phyloP scores from a whole-genome alignment of 2,113 vertebrate genomes.

The Mus pahari region DNA sequence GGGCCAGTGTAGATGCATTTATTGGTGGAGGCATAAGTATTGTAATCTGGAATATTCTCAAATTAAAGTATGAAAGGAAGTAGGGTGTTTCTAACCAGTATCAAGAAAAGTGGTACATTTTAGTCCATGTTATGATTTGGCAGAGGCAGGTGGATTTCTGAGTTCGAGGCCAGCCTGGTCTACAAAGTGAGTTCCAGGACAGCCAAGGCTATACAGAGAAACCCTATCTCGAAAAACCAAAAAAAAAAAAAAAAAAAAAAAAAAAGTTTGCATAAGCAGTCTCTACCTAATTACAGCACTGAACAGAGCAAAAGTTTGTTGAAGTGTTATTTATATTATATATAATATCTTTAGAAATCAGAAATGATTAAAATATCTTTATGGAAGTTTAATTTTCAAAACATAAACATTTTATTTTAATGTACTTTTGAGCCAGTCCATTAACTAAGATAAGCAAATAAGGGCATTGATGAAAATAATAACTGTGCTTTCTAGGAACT shows the following conservation, averaged over 20 bases:
- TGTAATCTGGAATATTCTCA: not conserved
- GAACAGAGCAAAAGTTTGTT: not conserved
- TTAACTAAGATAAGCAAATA: not conserved
- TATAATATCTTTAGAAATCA: not conserved
- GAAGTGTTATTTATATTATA: not conserved
- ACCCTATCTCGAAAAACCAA: no score
- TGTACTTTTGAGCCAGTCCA: not conserved
- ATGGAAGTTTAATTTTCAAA: not conserved
- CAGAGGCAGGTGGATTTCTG: no score
- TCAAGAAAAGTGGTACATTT: not conserved
- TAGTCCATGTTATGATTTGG: no score
- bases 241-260: no score
- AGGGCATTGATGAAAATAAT: not conserved
- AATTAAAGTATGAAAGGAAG: not conserved
- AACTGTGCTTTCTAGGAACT: not conserved
- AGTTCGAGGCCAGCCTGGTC: no score
- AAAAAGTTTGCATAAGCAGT: not conserved
- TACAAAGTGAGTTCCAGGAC: no score
- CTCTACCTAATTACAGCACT: not conserved
- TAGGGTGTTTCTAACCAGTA: not conserved
- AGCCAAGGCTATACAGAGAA: no score
- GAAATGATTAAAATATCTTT: not conserved
- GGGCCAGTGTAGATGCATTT: not conserved
- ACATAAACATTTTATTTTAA: not conserved
- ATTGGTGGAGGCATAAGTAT: not conserved